Conservation (phyloP, 2,113 vertebrate genomes). For the Ceuthmochares aereus region DNA sequence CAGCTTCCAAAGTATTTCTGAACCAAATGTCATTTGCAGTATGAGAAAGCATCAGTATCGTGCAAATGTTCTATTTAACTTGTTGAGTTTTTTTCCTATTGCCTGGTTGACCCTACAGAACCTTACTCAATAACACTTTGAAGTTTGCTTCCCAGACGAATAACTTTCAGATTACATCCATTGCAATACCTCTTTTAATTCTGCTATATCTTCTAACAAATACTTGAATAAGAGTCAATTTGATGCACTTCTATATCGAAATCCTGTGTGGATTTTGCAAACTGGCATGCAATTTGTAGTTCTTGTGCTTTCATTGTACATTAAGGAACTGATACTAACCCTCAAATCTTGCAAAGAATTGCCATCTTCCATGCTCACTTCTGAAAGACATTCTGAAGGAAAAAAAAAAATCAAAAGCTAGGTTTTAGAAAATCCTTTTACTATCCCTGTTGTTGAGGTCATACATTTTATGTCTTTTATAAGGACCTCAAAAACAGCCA, state of each 20-base stretch:
- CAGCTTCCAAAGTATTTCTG: slow-evolving; percentile 12
- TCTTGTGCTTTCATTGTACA: neutral
- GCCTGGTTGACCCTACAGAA: neutral
- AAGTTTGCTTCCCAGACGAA: neutral
- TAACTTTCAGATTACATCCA: neutral
- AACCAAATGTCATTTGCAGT: neutral
- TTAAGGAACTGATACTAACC: neutral
- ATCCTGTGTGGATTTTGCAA: neutral
- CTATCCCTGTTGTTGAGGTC: neutral
- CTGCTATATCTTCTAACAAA: neutral
- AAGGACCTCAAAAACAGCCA: neutral
- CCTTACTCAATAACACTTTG: neutral
- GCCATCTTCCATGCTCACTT: neutral
- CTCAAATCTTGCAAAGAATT: neutral
- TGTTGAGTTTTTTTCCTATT: neutral
- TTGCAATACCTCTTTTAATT: neutral
- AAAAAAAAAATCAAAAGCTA: neutral
- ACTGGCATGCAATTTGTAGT: neutral
- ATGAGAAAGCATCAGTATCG: neutral
- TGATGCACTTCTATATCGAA: neutral
- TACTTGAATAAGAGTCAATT: neutral
- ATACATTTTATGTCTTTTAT: neutral
- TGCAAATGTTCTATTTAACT: neutral
- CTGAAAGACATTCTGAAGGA: neutral
- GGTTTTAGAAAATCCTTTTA: neutral